A percentile compares a stretch with the other conserved stretches of the same genome.
These are phyloP conservation scores for Tetragnatha montana DNA, from an alignment of 2,888 invertebrate species.

Conservation along the genomic window DNA sequence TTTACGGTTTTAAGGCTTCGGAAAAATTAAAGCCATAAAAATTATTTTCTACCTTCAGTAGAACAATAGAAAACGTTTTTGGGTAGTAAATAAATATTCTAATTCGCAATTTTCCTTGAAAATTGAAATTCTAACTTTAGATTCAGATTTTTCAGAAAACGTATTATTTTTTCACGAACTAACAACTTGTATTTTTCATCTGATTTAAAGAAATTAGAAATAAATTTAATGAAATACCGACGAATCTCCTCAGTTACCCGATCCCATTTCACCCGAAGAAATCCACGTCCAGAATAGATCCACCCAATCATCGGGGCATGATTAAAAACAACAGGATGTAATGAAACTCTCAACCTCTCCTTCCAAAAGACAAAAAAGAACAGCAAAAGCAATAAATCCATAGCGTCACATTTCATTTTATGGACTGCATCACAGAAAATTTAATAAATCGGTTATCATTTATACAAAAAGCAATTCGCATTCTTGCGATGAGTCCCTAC, in stretches of 20 bases:
- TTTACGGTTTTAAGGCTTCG: too few species aligned
- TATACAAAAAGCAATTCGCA: conserved; percentile 33
- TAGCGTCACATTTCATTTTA: conserved; percentile 17
- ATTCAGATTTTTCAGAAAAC: too few species aligned
- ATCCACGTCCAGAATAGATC: background rate
- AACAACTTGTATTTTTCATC: too few species aligned
- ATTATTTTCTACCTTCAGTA: too few species aligned
- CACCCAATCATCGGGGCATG: background rate
- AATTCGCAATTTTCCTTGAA: too few species aligned
- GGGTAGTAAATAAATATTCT: too few species aligned
- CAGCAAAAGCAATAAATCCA: background rate
- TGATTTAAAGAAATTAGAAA: too few species aligned
- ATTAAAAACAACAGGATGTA: background rate
- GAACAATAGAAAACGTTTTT: too few species aligned
- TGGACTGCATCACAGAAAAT: conserved; percentile 1
- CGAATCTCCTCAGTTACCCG: background rate
- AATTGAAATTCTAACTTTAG: too few species aligned
- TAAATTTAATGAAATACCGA: background rate
- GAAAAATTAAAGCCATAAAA: too few species aligned
- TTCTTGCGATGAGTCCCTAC: conserved; percentile 17
- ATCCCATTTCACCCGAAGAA: background rate
- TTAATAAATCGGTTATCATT: conserved; percentile 38
- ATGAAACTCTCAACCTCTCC: background rate
- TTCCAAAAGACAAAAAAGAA: background rate
- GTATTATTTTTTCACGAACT: too few species aligned